These are phyloP conservation scores for Gibbula magus DNA, from an alignment of 2,888 invertebrate genomes.

Conservation along the genomic window DNA sequence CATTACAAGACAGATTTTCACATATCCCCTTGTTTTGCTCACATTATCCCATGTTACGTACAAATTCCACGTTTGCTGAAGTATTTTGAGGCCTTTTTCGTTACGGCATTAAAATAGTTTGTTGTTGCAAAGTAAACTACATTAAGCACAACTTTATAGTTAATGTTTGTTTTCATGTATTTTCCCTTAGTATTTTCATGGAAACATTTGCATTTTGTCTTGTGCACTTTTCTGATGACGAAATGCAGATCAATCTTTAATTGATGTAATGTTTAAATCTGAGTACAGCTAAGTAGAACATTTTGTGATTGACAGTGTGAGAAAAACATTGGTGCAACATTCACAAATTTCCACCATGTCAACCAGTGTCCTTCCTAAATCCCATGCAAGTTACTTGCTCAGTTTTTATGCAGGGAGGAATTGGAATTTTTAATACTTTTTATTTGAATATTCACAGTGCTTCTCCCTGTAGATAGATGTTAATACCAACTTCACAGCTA, in stretches of 20 bases:
- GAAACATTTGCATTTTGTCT: conserved; percentile 17
- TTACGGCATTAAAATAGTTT: conserved; percentile 19
- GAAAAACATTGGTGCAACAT: conserved; percentile 15
- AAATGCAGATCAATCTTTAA: background rate
- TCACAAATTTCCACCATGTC: background rate
- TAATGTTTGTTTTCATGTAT: conserved; percentile 21
- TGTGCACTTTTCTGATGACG: background rate
- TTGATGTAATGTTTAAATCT: conserved; percentile 1
- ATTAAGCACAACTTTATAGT: conserved; percentile 16
- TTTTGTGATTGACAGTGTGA: conserved; percentile 1
- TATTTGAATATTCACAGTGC: conserved; percentile 17
- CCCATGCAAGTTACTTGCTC: conserved; percentile 15
- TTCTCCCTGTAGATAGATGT: conserved; percentile 20
- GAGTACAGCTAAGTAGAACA: background rate
- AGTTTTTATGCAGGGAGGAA: conserved; percentile 20
- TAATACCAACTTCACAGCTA: conserved; percentile 4
- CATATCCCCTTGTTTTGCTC: conserved; percentile 26
- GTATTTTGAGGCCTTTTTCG: conserved; percentile 12
- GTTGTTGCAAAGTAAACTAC: conserved; percentile 16
- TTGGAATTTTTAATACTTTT: background rate
- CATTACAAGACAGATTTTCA: conserved; percentile 21
- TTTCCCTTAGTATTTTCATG: conserved; percentile 19
- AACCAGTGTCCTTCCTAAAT: conserved; percentile 17
- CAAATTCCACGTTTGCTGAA: conserved; percentile 23
- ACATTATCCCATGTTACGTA: conserved; percentile 5